Evolutionary conservation across 2,113 vertebrate species (phyloP), one percentile per base, ranked within the genome.

Genomic region (Riparia riparia): DNA sequence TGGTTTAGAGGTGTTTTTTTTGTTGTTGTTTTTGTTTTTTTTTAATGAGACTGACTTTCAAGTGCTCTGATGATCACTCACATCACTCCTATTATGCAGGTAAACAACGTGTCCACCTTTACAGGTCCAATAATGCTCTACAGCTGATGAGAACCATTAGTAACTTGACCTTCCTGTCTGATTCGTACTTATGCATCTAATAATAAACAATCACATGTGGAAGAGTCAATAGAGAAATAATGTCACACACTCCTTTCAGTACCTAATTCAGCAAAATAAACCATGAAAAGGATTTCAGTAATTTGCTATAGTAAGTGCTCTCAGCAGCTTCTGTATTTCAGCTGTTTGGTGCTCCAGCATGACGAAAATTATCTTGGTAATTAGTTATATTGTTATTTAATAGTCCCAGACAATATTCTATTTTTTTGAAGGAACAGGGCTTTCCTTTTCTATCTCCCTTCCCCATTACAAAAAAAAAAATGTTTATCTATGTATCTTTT

Each of bases 361-460:
- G 54, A 96, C 96, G 68, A 90, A 93, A 90, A 94, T 91, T 80
- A 86, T 77, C 77, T 87, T 91, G 41, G 82, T 93, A 95, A 97
- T 95, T 96, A 96, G 90, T 95, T 90, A 91, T 81, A 96, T 94
- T 96, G 87, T 95, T 96, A 77, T 88, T 85, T 93, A 96, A 96
- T 82, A 77, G 87, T 77, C n/a, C 34, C 21, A 94, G 90, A 92
- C 70, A 96, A 97, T 96, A 86, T 78, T 88, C 28, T 72, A n/a
- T 69, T 90, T 86, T 72, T 95, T 84, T 37, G 14, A 65, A 83
- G 82, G 79, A 93, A 90, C 22, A 51, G n/a, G 22, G 56, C 72
- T 90, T 81, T 93, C 54, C 29, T 73, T 92, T 79, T 70, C 3
- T 54, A 42, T 80, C 32, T 84, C 72, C 17, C 42, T 74, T 25